These are phyloP conservation scores for Scaptomyza cyrtandrae DNA, from an alignment of 2,888 invertebrate genomes.

Conservation along the genomic window DNA sequence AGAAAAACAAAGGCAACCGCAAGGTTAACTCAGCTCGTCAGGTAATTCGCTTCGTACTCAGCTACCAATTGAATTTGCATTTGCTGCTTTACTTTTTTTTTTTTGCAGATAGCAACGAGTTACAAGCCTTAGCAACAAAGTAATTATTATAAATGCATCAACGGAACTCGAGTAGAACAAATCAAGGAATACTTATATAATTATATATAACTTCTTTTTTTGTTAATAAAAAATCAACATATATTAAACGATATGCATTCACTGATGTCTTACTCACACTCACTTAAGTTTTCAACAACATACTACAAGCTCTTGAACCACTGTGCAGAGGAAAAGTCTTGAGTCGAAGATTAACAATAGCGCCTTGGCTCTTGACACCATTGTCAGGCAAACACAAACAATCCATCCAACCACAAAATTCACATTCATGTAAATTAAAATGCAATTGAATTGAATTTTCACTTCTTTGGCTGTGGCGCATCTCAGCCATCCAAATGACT, in stretches of 20 bases:
- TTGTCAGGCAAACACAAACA: conserved; percentile 34
- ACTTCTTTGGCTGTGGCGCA: conserved; percentile 62
- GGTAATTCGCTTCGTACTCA: conserved; percentile 55
- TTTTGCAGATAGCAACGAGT: conserved; percentile 15
- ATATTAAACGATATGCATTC: neutral
- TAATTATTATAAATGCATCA: conserved; percentile 39
- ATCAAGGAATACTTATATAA: too few relatives aligned
- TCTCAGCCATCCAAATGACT: conserved; percentile 18
- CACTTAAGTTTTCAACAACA: neutral
- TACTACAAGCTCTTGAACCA: conserved; percentile 45
- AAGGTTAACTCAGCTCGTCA: conserved; percentile 65
- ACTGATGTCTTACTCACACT: neutral
- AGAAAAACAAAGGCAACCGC: conserved; percentile 52
- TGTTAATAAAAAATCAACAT: neutral
- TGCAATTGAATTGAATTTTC: conserved; percentile 78
- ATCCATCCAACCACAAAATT: conserved; percentile 59
- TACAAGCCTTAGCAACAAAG: conserved; percentile 25
- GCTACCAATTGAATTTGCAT: conserved; percentile 51
- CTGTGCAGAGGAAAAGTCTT: conserved; percentile 51
- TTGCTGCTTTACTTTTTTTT: neutral
- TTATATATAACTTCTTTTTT: neutral
- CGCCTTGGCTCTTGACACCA: conserved; percentile 70
- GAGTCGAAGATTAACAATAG: conserved; percentile 45
- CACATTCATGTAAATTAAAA: conserved; percentile 75
- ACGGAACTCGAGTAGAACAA: neutral